Evolutionary conservation across 1,140 invertebrate genomes (phyloP).

Genomic region (Macrotrachela quadricornifera): DNA sequence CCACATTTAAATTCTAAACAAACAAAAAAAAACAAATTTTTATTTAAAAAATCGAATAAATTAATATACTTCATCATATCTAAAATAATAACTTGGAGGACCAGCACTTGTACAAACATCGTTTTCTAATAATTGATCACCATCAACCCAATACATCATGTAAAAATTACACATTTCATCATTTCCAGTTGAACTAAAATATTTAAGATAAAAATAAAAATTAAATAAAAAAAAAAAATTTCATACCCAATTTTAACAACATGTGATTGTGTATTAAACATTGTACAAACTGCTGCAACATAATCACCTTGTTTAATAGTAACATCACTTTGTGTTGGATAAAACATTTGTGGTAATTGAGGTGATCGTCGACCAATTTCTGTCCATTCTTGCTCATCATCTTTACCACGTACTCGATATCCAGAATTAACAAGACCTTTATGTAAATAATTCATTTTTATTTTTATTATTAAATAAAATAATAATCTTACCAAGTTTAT

Average conservation of each 20-base stretch:
- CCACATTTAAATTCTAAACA: too few species aligned
- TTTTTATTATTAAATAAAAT: neutral
- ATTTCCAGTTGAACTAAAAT: slow-evolving; percentile 3
- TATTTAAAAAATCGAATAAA: too few species aligned
- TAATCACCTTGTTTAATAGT: slow-evolving; percentile 9
- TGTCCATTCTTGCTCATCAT: slow-evolving; percentile 17
- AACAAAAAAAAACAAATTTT: too few species aligned
- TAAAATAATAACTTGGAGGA: slow-evolving; percentile 6
- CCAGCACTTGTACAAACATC: neutral
- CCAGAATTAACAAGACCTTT: slow-evolving; percentile 13
- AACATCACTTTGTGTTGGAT: neutral
- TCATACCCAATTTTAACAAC: slow-evolving; percentile 4
- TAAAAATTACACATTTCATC: slow-evolving; percentile 10
- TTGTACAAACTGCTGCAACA: slow-evolving; percentile 9
- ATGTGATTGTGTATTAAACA: slow-evolving; percentile 6
- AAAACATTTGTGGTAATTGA: slow-evolving; percentile 23
- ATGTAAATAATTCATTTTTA: too few species aligned
- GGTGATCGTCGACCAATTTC: slow-evolving; percentile 27
- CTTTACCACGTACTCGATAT: slow-evolving; percentile 20
- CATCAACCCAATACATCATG: slow-evolving; percentile 6
- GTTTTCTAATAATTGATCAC: neutral
- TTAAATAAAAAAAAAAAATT: too few species aligned
- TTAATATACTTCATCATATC: too few species aligned
- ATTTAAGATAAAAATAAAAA: too few species aligned
- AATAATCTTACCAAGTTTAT: slow-evolving; percentile 19